Conservation (phyloP, 1,140 invertebrate species). For the Neodiprion lecontei region DNA sequence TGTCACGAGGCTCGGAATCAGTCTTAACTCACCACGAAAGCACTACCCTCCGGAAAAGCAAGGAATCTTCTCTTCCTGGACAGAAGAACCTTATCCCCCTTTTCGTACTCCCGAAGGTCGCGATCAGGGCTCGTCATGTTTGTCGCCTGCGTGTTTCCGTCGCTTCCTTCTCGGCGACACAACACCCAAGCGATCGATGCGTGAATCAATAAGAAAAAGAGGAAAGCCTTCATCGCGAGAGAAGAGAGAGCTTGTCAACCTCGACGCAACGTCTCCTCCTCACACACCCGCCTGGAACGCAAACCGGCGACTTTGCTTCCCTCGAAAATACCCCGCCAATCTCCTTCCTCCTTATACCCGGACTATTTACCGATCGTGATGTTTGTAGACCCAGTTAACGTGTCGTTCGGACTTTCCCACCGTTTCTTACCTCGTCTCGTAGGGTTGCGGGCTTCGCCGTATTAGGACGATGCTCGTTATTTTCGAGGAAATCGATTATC, state of each 20-base stretch:
- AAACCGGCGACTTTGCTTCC: neutral
- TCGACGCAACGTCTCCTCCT: conserved; percentile 29
- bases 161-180: conserved; percentile 48
- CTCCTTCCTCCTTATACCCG: neutral
- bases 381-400: neutral
- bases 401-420: neutral
- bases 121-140: conserved; percentile 14
- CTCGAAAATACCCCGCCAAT: neutral
- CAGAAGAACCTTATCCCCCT: conserved; percentile 26
- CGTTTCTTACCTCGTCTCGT: neutral
- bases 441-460: no score
- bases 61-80: conserved; percentile 62
- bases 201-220: conserved; percentile 24
- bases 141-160: conserved; percentile 24
- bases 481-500: no score
- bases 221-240: conserved; percentile 16
- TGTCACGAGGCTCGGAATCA: neutral
- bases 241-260: conserved; percentile 35
- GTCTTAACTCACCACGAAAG: conserved; percentile 62
- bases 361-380: neutral
- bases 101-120: conserved; percentile 22
- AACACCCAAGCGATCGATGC: conserved; percentile 31
- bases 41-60: conserved; percentile 65
- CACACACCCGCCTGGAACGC: neutral
- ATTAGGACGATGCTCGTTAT: no score